phyloP scores from a whole-genome alignment of 2,797 vertebrate genomes.

The Anableps anableps region DNA sequence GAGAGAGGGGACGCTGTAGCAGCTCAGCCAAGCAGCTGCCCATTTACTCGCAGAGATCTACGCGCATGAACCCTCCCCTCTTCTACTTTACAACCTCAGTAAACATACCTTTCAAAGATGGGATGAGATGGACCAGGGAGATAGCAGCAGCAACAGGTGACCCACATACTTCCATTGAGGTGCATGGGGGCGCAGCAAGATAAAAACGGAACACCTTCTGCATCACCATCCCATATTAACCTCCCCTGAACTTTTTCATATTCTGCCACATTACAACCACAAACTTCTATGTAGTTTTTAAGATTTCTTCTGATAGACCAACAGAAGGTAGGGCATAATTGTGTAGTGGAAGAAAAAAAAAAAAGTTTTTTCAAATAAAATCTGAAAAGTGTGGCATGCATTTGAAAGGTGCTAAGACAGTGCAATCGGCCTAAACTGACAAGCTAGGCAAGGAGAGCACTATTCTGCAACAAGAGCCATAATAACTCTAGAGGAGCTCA shows the following conservation, averaged over 20 bases:
- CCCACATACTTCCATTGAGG: slow-evolving; percentile 43
- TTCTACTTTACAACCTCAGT: slow-evolving; percentile 24
- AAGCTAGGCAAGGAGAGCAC: neutral
- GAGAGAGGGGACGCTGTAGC: slow-evolving; percentile 35
- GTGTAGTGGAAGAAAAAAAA: neutral
- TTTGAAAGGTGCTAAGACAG: neutral
- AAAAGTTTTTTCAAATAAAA: neutral
- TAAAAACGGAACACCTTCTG: slow-evolving; percentile 8
- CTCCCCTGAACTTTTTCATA: neutral
- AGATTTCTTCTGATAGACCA: neutral
- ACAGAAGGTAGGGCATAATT: neutral
- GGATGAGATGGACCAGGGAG: slow-evolving; percentile 30
- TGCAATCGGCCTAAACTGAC: neutral
- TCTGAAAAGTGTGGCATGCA: neutral
- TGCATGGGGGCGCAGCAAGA: slow-evolving; percentile 27
- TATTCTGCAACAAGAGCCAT: neutral
- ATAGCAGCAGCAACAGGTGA: slow-evolving; percentile 61
- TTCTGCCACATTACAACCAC: neutral
- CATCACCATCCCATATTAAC: slow-evolving; percentile 1
- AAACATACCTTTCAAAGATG: slow-evolving; percentile 46
- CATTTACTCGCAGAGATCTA: slow-evolving; percentile 24
- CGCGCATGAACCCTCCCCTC: slow-evolving; percentile 21
- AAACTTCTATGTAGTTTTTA: neutral
- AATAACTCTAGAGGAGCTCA: no score
- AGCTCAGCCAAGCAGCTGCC: slow-evolving; percentile 70